A percentile compares a stretch with the other conserved stretches of the same genome.
phyloP scores from a whole-genome alignment of 2,797 vertebrate species.

The Salarias fasciatus region DNA sequence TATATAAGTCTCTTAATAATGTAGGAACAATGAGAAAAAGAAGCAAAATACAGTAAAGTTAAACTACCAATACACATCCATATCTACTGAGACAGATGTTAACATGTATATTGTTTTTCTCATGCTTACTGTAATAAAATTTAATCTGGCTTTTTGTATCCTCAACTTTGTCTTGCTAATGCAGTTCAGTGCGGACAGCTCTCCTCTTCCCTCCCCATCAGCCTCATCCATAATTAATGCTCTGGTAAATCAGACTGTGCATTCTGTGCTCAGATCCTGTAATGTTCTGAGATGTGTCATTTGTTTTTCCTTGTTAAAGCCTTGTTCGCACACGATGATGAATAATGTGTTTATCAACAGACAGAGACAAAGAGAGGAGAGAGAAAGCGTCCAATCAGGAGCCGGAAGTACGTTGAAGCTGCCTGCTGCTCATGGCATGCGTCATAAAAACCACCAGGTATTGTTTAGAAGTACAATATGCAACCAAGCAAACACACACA shows the following conservation, averaged over 20 bases:
- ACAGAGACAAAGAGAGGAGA: background rate
- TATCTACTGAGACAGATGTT: too few relatives aligned
- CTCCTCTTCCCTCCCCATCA: constrained; percentile 1
- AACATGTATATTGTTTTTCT: too few relatives aligned
- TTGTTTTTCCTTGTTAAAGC: constrained; percentile 59
- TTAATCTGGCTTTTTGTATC: too few relatives aligned
- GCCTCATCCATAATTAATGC: constrained; percentile 56
- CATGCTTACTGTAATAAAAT: too few relatives aligned
- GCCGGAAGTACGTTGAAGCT: background rate
- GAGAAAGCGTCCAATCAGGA: background rate
- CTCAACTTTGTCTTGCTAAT: too few relatives aligned
- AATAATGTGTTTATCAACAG: constrained; percentile 37
- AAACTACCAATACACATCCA: too few relatives aligned
- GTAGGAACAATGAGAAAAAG: too few relatives aligned
- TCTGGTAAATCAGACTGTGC: constrained; percentile 45
- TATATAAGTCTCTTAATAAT: too few relatives aligned
- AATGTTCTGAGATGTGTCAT: constrained; percentile 49
- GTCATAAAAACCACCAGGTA: background rate
- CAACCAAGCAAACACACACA: too few relatives aligned
- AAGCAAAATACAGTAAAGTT: too few relatives aligned
- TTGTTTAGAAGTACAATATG: background rate
- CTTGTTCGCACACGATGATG: constrained; percentile 50
- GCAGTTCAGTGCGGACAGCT: background rate
- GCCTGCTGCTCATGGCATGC: background rate
- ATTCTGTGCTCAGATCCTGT: constrained; percentile 43